Percentiles rank a stretch among this genome's conserved stretches.
These are phyloP conservation scores for Rhynchomys soricoides DNA, from an alignment of 2,113 vertebrate genomes.

Conservation along the genomic window DNA sequence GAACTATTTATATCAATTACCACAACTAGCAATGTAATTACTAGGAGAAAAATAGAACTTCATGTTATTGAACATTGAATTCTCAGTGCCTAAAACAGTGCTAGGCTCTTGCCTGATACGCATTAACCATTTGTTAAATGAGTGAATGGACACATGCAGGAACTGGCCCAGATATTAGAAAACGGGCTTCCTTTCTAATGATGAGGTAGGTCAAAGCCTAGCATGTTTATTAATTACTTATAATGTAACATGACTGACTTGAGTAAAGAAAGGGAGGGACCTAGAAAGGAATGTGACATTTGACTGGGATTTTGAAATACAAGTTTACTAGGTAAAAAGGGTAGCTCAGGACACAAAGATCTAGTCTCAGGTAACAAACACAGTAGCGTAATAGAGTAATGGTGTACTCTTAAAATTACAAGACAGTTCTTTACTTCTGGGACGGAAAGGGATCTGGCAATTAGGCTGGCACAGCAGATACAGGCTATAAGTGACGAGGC, in stretches of 20 bases:
- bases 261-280: not conserved
- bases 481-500: not conserved
- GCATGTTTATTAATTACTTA: not conserved
- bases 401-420: not conserved
- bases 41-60: constrained; percentile 27
- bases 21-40: not conserved
- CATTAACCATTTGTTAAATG: not conserved
- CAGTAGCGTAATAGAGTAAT: not conserved
- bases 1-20: not conserved
- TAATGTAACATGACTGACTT: not conserved
- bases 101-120: not conserved
- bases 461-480: not conserved
- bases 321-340: constrained; percentile 16
- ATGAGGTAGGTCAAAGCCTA: not conserved
- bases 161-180: not conserved
- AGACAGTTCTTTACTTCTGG: constrained; percentile 18
- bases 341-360: not conserved
- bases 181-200: not conserved
- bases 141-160: not conserved
- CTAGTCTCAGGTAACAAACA: not conserved
- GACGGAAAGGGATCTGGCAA: constrained; percentile 14
- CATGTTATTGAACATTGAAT: not conserved
- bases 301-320: constrained; percentile 18
- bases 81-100: not conserved
- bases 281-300: not conserved